Base-by-base conservation (phyloP, 2,797 vertebrate species). In the Podarcis siculus region DNA sequence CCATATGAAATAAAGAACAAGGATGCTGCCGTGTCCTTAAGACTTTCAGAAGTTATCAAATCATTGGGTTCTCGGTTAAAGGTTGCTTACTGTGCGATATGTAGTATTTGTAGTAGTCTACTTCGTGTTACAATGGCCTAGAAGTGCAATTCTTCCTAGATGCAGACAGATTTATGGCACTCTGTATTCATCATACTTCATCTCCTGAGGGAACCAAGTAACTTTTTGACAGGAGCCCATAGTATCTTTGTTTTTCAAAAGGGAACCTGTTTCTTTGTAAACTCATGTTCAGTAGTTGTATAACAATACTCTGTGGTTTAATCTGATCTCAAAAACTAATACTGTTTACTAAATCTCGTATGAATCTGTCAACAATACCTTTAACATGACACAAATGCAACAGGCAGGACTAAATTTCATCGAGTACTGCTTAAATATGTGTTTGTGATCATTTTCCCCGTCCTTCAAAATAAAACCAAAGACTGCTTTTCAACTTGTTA, bases 271-370 rank as follows among this genome's bases (percentile, higher is more conserved):
- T 49, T 82, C 77, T 23, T 9, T 82, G 30, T 75, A 42, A 37
- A 21, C 7, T 37, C 27, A 27, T 82, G 39, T 15, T 66, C 49
- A 32, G 12, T 30, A 35, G 42, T 17, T 87, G 27, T n/a, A 67
- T 10, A 58, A 35, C 21, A 35, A 10, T 82, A 17, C 35, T 19
- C 91, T 91, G 90, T 90, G 87, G 89, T 89, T 91, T 90, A 90
- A n/a, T 90, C 88, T 91, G 66, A 88, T 86, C 86, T 3, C 0
- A 85, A 90, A 93, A 94, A 89, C 77, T 90, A 90, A 90, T 90
- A 84, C 32, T 45, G 87, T 75, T 86, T 94, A 88, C 90, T 55
- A 55, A 55, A 55, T 55, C 13, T 55, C 13, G 4, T 55, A 55
- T 55, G 49, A 55, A 55, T 55, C 49, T 15, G 13, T 55, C 49